Evolutionary conservation across 1,140 invertebrate genomes (phyloP).

Genomic region (Sarcophaga peregrina): DNA sequence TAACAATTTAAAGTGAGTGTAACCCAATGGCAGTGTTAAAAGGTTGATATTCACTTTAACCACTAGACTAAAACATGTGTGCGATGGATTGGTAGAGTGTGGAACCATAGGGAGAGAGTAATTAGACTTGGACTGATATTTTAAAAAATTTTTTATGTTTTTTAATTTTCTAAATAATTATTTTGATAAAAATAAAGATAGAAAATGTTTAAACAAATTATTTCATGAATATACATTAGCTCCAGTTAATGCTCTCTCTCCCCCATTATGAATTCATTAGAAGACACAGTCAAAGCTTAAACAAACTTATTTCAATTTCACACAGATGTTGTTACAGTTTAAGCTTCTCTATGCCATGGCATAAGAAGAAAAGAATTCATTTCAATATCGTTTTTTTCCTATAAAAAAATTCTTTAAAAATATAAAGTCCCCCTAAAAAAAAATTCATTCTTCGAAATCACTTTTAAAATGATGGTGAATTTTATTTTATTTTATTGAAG

Average conservation of each 20-base stretch:
- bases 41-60: not conserved
- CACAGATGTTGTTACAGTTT: not conserved
- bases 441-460: too few relatives aligned
- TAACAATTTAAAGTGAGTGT: conserved; percentile 17
- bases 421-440: not conserved
- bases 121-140: not conserved
- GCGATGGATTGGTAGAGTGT: too few relatives aligned
- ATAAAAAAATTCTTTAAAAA: not conserved
- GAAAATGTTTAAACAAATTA: not conserved
- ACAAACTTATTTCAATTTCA: not conserved
- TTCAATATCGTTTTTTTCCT: not conserved
- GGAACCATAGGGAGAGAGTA: not conserved
- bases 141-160: not conserved
- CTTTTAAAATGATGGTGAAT: too few relatives aligned
- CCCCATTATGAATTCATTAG: conserved; percentile 1
- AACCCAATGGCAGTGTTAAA: conserved; percentile 8
- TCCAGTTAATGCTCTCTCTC: not conserved
- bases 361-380: not conserved
- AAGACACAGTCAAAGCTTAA: not conserved
- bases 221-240: not conserved
- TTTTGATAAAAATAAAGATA: conserved; percentile 1
- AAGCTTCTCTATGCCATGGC: not conserved
- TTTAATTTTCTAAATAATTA: conserved; percentile 13
- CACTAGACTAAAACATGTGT: too few relatives aligned
- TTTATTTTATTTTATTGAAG: not conserved